These are phyloP conservation scores for Xestia sexstrigata DNA, from an alignment of 2,888 invertebrate genomes.

Conservation along the genomic window DNA sequence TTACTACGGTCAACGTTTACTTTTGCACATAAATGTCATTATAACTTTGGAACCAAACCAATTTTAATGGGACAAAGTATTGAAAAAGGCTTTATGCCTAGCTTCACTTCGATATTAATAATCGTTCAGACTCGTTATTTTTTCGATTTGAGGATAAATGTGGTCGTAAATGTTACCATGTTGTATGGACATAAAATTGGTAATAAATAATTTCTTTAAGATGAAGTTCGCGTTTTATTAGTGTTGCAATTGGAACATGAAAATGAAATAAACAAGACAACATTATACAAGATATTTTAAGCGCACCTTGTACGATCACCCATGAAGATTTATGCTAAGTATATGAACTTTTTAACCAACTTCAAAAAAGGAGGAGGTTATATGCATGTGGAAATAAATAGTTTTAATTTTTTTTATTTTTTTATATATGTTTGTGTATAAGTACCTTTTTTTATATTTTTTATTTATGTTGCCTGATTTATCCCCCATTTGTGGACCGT, in stretches of 20 bases:
- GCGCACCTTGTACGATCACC: constrained; percentile 25
- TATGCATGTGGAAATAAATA: too few relatives aligned
- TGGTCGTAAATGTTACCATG: constrained; percentile 36
- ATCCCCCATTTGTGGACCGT: too few relatives aligned
- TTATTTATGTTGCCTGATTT: too few relatives aligned
- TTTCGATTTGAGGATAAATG: constrained; percentile 42
- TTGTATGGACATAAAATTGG: constrained; percentile 47
- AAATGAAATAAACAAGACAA: constrained; percentile 10
- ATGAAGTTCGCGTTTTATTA: constrained; percentile 46
- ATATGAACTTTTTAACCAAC: not conserved
- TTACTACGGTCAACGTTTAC: constrained; percentile 49
- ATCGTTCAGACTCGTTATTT: constrained; percentile 40
- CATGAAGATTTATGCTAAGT: not conserved
- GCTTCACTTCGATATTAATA: constrained; percentile 24
- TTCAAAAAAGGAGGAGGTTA: too few relatives aligned
- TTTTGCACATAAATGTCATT: constrained; percentile 58
- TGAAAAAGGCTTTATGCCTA: constrained; percentile 26
- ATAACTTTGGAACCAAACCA: constrained; percentile 53
- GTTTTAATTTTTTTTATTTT: too few relatives aligned
- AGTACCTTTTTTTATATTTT: too few relatives aligned
- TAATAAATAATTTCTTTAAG: constrained; percentile 39
- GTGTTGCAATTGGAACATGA: constrained; percentile 29
- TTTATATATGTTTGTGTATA: too few relatives aligned
- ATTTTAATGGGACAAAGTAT: constrained; percentile 57
- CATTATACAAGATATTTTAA: not conserved